Conservation (phyloP, 92 coral and sea anemone genomes). For the Bergia sp. region DNA sequence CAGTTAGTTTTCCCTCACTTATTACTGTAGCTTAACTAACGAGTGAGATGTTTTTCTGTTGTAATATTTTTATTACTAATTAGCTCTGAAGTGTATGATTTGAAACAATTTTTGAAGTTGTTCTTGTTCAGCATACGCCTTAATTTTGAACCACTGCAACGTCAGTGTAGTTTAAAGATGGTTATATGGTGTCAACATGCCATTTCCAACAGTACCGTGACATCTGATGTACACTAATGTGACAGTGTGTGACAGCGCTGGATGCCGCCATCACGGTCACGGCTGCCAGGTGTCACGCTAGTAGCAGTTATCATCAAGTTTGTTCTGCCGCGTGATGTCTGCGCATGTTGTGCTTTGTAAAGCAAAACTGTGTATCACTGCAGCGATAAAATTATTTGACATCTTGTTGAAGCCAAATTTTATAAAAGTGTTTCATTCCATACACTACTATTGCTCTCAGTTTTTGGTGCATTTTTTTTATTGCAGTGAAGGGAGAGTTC, state of each 20-base stretch:
- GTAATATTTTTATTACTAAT: not conserved
- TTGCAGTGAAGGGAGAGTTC: not conserved
- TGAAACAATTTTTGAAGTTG: conserved; percentile 1
- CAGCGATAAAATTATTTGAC: not conserved
- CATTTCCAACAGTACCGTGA: too few species aligned
- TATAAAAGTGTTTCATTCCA: conserved; percentile 1
- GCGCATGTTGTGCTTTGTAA: not conserved
- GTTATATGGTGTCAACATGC: not conserved
- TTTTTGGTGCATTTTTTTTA: not conserved
- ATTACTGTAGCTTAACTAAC: not conserved
- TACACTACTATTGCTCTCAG: not conserved
- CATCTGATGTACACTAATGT: not conserved
- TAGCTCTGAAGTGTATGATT: conserved; percentile 4
- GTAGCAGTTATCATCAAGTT: not conserved
- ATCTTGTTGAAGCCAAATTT: not conserved
- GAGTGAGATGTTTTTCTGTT: not conserved
- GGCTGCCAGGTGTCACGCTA: not conserved
- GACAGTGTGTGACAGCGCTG: not conserved
- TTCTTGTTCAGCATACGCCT: not conserved
- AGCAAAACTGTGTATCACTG: not conserved
- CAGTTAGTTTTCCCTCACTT: not conserved
- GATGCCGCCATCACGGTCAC: conserved; percentile 2
- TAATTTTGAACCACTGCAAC: not conserved
- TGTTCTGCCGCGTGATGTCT: not conserved
- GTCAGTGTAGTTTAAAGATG: not conserved